Conservation (phyloP, 1,140 invertebrate species). For the Carposina sasakii region DNA sequence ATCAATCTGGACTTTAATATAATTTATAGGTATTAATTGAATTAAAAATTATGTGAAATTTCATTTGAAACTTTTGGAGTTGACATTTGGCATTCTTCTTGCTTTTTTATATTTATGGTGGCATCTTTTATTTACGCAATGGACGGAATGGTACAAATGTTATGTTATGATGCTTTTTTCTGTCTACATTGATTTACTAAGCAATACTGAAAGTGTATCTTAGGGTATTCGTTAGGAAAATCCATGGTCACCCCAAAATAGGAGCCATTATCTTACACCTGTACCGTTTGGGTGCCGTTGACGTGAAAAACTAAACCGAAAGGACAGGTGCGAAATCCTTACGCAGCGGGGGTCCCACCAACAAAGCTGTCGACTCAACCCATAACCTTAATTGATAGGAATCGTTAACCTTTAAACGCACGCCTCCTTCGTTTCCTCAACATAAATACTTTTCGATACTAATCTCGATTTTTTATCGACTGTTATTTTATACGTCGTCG, state of each 20-base stretch:
- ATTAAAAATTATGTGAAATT: too few species aligned
- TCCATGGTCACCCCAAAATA: slow-evolving; percentile 24
- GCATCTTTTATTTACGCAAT: too few species aligned
- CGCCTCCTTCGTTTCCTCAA: slow-evolving; percentile 55
- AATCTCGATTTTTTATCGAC: slow-evolving; percentile 54
- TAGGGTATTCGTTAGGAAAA: too few species aligned
- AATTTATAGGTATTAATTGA: too few species aligned
- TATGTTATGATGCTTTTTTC: too few species aligned
- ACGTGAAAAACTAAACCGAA: slow-evolving; percentile 53
- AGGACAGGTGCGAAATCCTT: slow-evolving; percentile 68
- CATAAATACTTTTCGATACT: slow-evolving; percentile 65
- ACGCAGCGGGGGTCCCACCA: slow-evolving; percentile 53
- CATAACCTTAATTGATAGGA: slow-evolving; percentile 71
- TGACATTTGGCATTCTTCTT: too few species aligned
- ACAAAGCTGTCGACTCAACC: slow-evolving; percentile 50
- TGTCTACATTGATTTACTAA: too few species aligned
- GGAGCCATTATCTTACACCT: slow-evolving; percentile 39
- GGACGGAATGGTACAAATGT: too few species aligned
- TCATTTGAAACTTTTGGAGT: too few species aligned
- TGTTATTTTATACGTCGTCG: slow-evolving; percentile 59
- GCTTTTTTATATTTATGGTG: too few species aligned
- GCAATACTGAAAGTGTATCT: too few species aligned
- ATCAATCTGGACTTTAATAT: too few species aligned
- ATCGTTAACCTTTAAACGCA: slow-evolving; percentile 67
- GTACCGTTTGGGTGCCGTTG: slow-evolving; percentile 51